A percentile compares a stretch with the other conserved stretches of the same genome.
Evolutionary conservation across 2,797 vertebrate species (phyloP).

Genomic region (Eulemur rubriventer): DNA sequence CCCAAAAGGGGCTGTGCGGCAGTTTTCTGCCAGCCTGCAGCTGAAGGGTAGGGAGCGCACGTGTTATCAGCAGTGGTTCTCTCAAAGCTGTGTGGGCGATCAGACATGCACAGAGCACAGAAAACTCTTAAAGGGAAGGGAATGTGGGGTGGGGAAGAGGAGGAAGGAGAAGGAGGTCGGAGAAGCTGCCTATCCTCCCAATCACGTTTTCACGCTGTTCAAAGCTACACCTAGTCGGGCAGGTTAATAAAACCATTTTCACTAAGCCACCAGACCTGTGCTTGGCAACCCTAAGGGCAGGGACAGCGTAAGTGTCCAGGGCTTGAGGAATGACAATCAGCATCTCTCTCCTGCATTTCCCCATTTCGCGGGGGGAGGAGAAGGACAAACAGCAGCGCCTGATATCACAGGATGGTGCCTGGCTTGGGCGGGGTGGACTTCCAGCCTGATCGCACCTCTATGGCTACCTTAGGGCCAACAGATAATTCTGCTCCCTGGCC

Average conservation of each 20-base stretch:
- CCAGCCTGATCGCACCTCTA: not conserved
- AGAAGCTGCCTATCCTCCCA: not conserved
- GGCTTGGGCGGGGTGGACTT: not conserved
- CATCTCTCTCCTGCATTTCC: not conserved
- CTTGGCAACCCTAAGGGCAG: not conserved
- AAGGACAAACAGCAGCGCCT: not conserved
- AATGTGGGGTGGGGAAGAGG: not conserved
- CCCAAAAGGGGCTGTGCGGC: not conserved
- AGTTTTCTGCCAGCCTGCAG: slow-evolving; percentile 58
- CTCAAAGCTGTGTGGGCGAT: slow-evolving; percentile 27
- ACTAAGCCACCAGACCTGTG: not conserved
- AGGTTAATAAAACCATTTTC: slow-evolving; percentile 35
- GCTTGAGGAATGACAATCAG: not conserved
- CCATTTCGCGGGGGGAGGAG: not conserved
- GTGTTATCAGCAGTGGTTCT: slow-evolving; percentile 36
- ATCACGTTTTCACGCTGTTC: slow-evolving; percentile 25
- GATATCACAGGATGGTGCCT: not conserved
- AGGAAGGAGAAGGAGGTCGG: not conserved
- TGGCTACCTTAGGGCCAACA: not conserved
- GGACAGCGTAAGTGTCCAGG: not conserved
- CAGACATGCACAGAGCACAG: not conserved
- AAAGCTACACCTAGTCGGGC: not conserved
- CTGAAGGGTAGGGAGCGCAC: slow-evolving; percentile 52
- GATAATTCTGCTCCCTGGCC: not conserved
- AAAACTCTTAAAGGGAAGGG: slow-evolving; percentile 45